These are phyloP conservation scores for Matsumyia berberina DNA, from an alignment of 2,888 invertebrate genomes.

Conservation along the genomic window DNA sequence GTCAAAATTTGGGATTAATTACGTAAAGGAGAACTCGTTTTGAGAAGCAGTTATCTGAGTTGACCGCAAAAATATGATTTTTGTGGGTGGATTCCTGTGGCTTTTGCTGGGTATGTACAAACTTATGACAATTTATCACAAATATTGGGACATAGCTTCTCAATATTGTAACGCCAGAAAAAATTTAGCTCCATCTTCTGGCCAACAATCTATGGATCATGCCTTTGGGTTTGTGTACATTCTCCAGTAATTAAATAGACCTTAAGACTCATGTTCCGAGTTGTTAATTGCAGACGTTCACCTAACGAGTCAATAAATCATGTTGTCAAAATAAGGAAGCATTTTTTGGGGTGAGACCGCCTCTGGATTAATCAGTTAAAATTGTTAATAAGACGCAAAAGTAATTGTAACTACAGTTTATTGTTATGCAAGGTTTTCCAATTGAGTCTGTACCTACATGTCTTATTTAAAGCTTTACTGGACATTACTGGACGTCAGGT, in stretches of 20 bases:
- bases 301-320: slow-evolving; percentile 32
- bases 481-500: no score
- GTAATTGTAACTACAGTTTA: slow-evolving; percentile 5
- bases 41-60: slow-evolving; percentile 32
- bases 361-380: not conserved
- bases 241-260: slow-evolving; percentile 6
- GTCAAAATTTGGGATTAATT: slow-evolving; percentile 58
- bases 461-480: not conserved
- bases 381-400: not conserved
- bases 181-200: no score
- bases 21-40: slow-evolving; percentile 39
- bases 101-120: slow-evolving; percentile 62
- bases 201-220: not conserved
- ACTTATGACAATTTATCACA: not conserved
- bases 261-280: not conserved
- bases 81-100: slow-evolving; percentile 72
- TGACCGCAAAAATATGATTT: slow-evolving; percentile 64
- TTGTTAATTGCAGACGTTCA: slow-evolving; percentile 22
- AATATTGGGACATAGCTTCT: slow-evolving; percentile 23
- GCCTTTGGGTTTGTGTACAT: not conserved
- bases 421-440: not conserved
- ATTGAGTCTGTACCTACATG: not conserved
- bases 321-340: slow-evolving; percentile 30
- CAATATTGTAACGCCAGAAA: no score
- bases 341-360: not conserved